Evolutionary conservation across 2,113 vertebrate genomes (phyloP), one percentile per base, ranked within the genome.

Genomic region (Pseudopipra pipra): DNA sequence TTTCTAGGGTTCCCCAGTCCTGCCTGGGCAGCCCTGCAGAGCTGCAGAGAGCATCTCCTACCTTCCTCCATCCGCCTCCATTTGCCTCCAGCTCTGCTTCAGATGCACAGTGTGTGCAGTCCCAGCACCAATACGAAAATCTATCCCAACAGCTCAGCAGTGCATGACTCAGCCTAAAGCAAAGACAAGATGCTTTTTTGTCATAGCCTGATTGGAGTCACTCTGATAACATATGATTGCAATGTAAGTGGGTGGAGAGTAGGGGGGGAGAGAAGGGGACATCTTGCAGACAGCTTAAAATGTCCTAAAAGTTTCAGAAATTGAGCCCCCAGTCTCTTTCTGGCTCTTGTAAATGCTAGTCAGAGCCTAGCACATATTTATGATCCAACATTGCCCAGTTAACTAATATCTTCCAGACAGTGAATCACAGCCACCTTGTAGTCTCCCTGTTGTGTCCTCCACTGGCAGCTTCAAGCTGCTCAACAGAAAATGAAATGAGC

Each of bases 211-310:
- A 70, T 58, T 3, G 0, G 55, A 94, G 75, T 90, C 65, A 67
- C 51, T 90, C 68, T 67, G 83, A 90, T 95, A 87, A 56, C 86
- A 90, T 85, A 46, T 75, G 92, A 87, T 89, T 75, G 86, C 52
- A 92, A 96, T 96, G 93, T 89, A 86, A 65, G 76, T 92, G 89
- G 86, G 89, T 78, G 86, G 33, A 61, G 70, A 84, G 73, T 27
- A 2, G 23, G 4, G n/a, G 51, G 12, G 33, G 33, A 71, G 54
- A 49, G 74, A 89, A 91, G 16, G 49, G 66, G 66, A 89, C 93
- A 85, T 94, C 74, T 93, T 89, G 84, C 41, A 94, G 66, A 27
- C 41, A 89, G 87, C 41, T 94, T 87, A 49, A 96, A 95, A 92
- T 59, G 37, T 78, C 81, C 73, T 71, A 43, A 74, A 90, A 81